phyloP scores from a whole-genome alignment of 2,888 invertebrate species.

The Criorhina ranunculi region DNA sequence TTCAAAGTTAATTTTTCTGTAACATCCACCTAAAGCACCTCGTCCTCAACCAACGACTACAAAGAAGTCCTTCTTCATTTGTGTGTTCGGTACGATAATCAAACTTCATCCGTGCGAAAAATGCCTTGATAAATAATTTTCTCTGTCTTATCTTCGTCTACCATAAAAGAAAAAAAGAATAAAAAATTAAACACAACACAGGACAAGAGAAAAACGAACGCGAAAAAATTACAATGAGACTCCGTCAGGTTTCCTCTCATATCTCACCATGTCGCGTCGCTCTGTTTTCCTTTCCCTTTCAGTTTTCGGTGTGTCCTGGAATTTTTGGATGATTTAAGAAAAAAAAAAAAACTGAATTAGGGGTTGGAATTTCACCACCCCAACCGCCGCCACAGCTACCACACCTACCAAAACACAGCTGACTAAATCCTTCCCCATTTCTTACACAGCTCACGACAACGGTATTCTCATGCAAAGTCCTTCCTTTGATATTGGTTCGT shows the following conservation, averaged over 20 bases:
- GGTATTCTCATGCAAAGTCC: constrained; percentile 50
- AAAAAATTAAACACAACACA: constrained; percentile 3
- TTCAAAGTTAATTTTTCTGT: constrained; percentile 63
- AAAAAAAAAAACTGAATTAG: constrained; percentile 35
- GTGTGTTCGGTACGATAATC: constrained; percentile 66
- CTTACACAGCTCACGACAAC: constrained; percentile 39
- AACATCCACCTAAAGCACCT: constrained; percentile 31
- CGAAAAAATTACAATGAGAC: constrained; percentile 53
- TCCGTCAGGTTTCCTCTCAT: constrained; percentile 48
- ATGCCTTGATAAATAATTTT: constrained; percentile 70
- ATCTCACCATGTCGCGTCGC: constrained; percentile 23
- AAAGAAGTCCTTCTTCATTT: constrained; percentile 64
- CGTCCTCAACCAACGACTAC: constrained; percentile 23
- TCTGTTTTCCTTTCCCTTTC: constrained; percentile 8
- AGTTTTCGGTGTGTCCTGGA: constrained; percentile 18
- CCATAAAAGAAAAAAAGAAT: constrained; percentile 35
- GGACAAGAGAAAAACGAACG: constrained; percentile 25
- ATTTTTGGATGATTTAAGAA: constrained; percentile 54
- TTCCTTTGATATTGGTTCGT: constrained; percentile 73
- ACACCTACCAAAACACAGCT: constrained; percentile 29
- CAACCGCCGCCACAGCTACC: background rate
- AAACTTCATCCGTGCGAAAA: constrained; percentile 76
- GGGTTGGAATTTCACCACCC: constrained; percentile 37
- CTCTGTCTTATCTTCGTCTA: constrained; percentile 70
- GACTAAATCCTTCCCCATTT: constrained; percentile 50